Evolutionary conservation across 2,113 vertebrate species (phyloP).

Genomic region (Mastomys coucha): DNA sequence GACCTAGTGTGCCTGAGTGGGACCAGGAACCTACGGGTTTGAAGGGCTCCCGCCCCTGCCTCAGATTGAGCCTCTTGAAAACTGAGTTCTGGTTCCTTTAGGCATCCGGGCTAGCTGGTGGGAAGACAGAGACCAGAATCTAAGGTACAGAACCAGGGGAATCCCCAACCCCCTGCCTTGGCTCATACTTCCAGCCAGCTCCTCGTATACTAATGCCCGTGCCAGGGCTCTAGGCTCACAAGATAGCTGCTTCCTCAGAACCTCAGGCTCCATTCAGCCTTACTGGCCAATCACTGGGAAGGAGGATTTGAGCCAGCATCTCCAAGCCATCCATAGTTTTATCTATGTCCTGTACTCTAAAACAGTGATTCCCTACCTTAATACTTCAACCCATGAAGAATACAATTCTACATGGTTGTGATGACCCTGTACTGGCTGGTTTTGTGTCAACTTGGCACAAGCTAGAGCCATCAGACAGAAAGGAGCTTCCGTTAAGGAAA

Average conservation of each 20-base stretch:
- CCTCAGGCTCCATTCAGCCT: rapidly evolving
- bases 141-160: neutral
- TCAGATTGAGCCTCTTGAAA: neutral
- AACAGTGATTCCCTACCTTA: neutral
- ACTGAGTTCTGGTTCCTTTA: too few relatives aligned
- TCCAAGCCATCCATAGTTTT: neutral
- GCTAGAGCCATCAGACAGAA: neutral
- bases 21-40: neutral
- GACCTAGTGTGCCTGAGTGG: neutral
- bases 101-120: neutral
- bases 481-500: neutral
- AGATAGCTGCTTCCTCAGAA: too few relatives aligned
- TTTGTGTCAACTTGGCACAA: neutral
- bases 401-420: neutral
- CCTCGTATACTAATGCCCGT: neutral
- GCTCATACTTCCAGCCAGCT: too few relatives aligned
- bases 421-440: neutral
- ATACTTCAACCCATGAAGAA: neutral
- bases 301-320: neutral
- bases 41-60: neutral
- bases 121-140: neutral
- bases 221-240: neutral
- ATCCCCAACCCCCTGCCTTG: too few relatives aligned
- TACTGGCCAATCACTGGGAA: neutral
- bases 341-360: neutral